Base-by-base conservation (phyloP, 2,888 invertebrate genomes). In the Erebia aethiops region DNA sequence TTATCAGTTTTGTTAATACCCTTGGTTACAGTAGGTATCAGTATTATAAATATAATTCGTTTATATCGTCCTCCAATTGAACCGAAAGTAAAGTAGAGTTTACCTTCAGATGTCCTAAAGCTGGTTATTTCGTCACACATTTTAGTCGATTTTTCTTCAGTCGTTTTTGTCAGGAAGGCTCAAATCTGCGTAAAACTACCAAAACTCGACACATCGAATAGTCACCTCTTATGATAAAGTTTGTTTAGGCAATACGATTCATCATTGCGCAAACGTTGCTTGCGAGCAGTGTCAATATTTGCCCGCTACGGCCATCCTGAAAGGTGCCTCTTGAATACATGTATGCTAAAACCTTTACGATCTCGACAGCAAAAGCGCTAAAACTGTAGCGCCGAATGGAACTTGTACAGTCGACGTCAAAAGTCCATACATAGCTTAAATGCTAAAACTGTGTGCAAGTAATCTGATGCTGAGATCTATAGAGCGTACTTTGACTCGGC, bases 221-320 rank as follows among this genome's bases (percentile, higher is more conserved):
- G 69, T 54, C 52, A 46, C 41, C 67, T 68, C 67, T 60, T 67
- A 56, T 64, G 60, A 71, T 68, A 62, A 64, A 51, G 65, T 75
- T 72, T 71, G 67, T 71, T 72, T 61, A 71, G 72, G 70, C 68
- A 73, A 75, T 57, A 71, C 67, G 60, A 74, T 69, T 76, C 74
- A 74, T 77, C 71, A 75, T 75, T 77, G 75, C 63, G 74, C 76
- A 73, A 75, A 67, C 65, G 74, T 75, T 76, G 74, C 77, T 73
- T 72, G 70, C 74, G 79, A 82, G 77, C 77, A 74, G 72, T 77
- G 84, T 84, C 85, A 89, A 89, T 89, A 87, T 90, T 80, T 78
- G 64, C 72, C 66, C 74, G 69, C 71, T 70, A 72, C 77, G 79
- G 78, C 70, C 78, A 81, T 85, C 83, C 83, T 84, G 78, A 79